Evolutionary conservation across 2,113 vertebrate species (phyloP), one percentile per base, ranked within the genome.

Genomic region (Pseudorectes ferrugineus): DNA sequence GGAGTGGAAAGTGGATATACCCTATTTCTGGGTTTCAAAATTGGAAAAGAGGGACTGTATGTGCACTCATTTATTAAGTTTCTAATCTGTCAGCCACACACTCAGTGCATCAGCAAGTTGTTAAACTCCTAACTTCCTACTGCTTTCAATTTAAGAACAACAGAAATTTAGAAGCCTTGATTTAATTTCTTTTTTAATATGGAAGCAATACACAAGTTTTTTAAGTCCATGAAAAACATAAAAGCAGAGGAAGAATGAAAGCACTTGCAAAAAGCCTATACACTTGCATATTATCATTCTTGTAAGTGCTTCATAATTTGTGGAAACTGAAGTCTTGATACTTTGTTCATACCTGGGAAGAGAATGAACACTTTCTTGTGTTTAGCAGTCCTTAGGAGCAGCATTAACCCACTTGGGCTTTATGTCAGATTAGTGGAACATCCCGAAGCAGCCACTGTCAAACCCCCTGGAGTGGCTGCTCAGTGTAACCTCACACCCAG

Each of bases 391-490:
- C 82, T 85, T n/a, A 40, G 43, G n/a, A 89, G 42, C 16, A 45
- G 42, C n/a, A 84, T 12, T 14, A 78, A 54, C 31, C 12, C 31
- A 17, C 21, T 38, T 9, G 21, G 91, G 49, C 68, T 62, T 93
- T 92, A 23, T 73, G 95, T 95, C 86, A 94, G 79, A 36, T 86
- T 68, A 81, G 91, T 71, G 90, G 82, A 96, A 93, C 28, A 59
- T 75, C 81, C 54, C 5, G 16, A 67, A 67, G 89, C 82, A 95
- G 70, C 68, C 80, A 33, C 67, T 87, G 45, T 54, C 96, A 96
- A 88, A 96, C 78, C 38, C 70, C 91, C 86, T 96, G 96, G 95
- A 95, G 83, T 97, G 96, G 96, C 87, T 96, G 97, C 93, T 97
- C 15, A 14, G 58, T 79, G 78, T 87, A 97, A 95, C 92, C 91